phyloP scores from a whole-genome alignment of 2,888 invertebrate species.

The Anodontia alba region DNA sequence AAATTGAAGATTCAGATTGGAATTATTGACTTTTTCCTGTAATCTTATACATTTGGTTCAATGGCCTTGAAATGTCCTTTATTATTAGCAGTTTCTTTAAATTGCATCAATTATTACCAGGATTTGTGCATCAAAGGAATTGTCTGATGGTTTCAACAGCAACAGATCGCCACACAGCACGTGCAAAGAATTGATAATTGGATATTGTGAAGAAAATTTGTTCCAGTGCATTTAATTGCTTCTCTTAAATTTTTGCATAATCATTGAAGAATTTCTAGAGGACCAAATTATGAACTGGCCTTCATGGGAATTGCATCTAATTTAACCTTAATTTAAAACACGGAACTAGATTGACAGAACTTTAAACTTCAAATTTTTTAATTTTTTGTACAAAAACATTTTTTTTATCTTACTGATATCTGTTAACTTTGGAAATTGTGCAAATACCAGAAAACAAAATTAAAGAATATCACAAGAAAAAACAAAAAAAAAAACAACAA shows the following conservation, averaged over 20 bases:
- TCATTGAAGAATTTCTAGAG: not conserved
- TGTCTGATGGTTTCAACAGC: not conserved
- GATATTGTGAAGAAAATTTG: not conserved
- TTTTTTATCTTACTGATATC: no score
- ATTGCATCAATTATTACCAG: constrained; percentile 9
- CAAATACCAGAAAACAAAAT: no score
- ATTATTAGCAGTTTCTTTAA: not conserved
- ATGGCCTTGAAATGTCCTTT: constrained; percentile 6
- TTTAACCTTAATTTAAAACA: no score
- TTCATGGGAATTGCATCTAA: no score
- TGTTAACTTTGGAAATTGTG: no score
- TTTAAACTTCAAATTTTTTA: no score
- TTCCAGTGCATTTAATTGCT: not conserved
- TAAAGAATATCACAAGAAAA: no score
- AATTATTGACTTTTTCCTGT: not conserved
- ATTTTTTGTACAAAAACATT: no score
- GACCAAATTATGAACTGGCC: no score
- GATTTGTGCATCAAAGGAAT: not conserved
- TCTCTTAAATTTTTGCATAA: not conserved
- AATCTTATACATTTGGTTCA: not conserved
- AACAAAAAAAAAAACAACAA: no score
- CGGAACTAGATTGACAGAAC: no score
- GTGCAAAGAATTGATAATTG: constrained; percentile 1
- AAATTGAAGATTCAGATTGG: not conserved
- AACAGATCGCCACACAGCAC: not conserved